These are phyloP conservation scores for Podarcis lilfordi DNA, from an alignment of 2,797 vertebrate genomes.

Conservation along the genomic window DNA sequence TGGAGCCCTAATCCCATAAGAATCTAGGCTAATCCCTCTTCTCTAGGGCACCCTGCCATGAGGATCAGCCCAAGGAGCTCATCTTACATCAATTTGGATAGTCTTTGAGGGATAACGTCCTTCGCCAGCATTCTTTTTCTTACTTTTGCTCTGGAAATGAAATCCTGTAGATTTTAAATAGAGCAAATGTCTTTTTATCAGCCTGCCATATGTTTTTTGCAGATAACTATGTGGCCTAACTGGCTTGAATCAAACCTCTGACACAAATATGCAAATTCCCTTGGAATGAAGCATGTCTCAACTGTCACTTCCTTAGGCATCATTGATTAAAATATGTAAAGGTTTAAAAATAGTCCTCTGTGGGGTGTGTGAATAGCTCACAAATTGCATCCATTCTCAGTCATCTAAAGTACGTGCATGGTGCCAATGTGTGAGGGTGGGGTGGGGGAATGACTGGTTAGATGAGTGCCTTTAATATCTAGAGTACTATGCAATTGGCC, in stretches of 20 bases:
- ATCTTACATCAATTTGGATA: constrained; percentile 55
- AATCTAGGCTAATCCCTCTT: constrained; percentile 14
- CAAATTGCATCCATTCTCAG: constrained; percentile 52
- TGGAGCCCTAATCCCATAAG: constrained; percentile 24
- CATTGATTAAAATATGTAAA: constrained; percentile 69
- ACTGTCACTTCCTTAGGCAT: constrained; percentile 62
- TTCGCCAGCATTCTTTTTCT: neutral
- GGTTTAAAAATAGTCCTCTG: constrained; percentile 70
- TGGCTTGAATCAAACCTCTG: constrained; percentile 73
- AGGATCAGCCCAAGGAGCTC: constrained; percentile 42
- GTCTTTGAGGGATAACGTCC: constrained; percentile 57
- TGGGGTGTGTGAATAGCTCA: constrained; percentile 57
- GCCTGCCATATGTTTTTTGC: constrained; percentile 69
- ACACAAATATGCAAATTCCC: constrained; percentile 72
- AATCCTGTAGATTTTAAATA: constrained; percentile 70
- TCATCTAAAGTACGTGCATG: constrained; percentile 14
- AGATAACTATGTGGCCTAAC: constrained; percentile 73
- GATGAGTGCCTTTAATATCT: constrained; percentile 33
- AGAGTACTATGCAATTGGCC: constrained; percentile 32
- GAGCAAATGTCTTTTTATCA: constrained; percentile 62
- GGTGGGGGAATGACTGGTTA: constrained; percentile 46
- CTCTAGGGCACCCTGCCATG: neutral
- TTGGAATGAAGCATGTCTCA: constrained; percentile 66
- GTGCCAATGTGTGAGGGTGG: constrained; percentile 29
- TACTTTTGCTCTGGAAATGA: constrained; percentile 65